Evolutionary conservation across 2,888 invertebrate genomes (phyloP).

Genomic region (Hartigia nigra): DNA sequence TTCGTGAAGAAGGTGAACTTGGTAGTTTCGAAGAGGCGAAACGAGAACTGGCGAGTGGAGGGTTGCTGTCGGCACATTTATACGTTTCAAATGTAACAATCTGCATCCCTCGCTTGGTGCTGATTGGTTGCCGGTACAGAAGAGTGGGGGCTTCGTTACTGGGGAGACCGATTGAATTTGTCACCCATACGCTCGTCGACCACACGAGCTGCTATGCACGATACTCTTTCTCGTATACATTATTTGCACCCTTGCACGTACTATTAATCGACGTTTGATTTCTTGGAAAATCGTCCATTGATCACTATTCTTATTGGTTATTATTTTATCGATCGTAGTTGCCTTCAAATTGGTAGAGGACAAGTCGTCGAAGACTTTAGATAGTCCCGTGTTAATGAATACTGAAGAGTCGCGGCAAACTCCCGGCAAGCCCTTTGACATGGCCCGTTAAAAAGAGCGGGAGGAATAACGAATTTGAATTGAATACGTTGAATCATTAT

Average conservation of each 20-base stretch:
- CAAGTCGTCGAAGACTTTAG: not conserved
- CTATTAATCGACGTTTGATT: not conserved
- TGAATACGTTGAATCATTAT: not conserved
- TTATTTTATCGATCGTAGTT: not conserved
- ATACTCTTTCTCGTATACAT: not conserved
- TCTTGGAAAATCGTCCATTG: not conserved
- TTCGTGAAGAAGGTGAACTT: not conserved
- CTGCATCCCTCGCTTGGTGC: slow-evolving; percentile 54
- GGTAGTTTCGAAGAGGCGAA: slow-evolving; percentile 22
- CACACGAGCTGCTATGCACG: not conserved
- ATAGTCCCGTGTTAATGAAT: not conserved
- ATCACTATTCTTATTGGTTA: not conserved
- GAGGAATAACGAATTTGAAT: not conserved
- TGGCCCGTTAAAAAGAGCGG: not conserved
- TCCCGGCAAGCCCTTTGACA: not conserved
- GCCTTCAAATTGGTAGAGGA: not conserved
- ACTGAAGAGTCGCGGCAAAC: not conserved
- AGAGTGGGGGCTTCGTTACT: slow-evolving; percentile 37
- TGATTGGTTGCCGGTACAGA: slow-evolving; percentile 52
- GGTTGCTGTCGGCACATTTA: slow-evolving; percentile 60
- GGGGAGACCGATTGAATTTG: slow-evolving; percentile 47
- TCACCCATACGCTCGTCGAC: slow-evolving; percentile 29
- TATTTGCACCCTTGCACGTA: slow-evolving; percentile 1
- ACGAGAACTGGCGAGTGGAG: slow-evolving; percentile 48
- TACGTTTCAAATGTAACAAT: slow-evolving; percentile 63